phyloP scores from a whole-genome alignment of 2,888 invertebrate genomes.

The Gortyna flavago region DNA sequence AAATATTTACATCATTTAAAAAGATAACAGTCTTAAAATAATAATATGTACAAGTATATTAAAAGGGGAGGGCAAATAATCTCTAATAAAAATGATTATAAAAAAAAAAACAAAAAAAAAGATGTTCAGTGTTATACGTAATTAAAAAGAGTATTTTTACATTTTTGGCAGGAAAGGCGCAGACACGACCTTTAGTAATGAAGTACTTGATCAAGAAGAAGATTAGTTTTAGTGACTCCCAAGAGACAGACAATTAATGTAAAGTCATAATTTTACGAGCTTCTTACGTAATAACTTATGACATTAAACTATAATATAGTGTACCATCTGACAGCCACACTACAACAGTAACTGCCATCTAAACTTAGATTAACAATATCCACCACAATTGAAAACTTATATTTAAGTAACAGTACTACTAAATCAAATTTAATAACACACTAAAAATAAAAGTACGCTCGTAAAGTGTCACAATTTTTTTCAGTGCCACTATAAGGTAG shows the following conservation, averaged over 20 bases:
- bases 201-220: neutral
- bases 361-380: constrained; percentile 59
- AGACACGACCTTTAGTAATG: neutral
- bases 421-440: constrained; percentile 67
- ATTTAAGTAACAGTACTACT: constrained; percentile 55
- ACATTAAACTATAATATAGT: constrained; percentile 4
- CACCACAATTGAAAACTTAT: constrained; percentile 45
- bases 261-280: constrained; percentile 18
- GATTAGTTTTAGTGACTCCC: neutral
- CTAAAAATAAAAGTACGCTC: constrained; percentile 57
- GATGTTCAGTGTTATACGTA: neutral
- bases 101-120: no score
- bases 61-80: no score
- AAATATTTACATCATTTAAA: no score
- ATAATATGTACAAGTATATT: no score
- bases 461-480: constrained; percentile 55
- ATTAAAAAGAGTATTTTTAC: neutral
- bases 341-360: constrained; percentile 43
- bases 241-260: neutral
- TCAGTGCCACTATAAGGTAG: constrained; percentile 56
- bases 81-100: no score
- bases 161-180: neutral
- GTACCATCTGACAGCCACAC: constrained; percentile 9
- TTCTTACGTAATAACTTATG: constrained; percentile 20
- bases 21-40: no score